Evolutionary conservation across 2,113 vertebrate species (phyloP).

Genomic region (Phalacrocorax brasilianus): DNA sequence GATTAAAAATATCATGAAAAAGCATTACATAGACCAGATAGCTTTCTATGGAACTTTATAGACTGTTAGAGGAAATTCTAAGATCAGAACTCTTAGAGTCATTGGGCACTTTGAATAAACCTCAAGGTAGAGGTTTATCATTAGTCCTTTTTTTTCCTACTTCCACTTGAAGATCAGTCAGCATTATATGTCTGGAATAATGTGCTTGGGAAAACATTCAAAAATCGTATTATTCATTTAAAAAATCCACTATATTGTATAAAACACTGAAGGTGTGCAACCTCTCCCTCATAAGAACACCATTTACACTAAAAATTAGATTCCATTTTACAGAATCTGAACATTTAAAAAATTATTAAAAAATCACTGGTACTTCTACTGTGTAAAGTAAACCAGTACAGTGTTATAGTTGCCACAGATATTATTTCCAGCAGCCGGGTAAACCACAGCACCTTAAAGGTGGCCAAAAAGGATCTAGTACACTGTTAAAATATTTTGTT

Average conservation of each 20-base stretch:
- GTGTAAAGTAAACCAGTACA: background rate
- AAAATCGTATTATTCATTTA: background rate
- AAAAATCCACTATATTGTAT: background rate
- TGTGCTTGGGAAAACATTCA: background rate
- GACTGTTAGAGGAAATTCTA: background rate
- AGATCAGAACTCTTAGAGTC: background rate
- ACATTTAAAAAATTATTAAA: background rate
- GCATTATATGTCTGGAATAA: background rate
- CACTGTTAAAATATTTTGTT: background rate
- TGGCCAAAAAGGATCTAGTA: background rate
- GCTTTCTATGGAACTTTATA: background rate
- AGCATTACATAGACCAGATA: background rate
- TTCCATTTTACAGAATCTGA: background rate
- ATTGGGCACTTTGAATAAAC: background rate
- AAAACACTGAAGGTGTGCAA: background rate
- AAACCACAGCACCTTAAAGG: background rate
- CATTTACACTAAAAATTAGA: background rate
- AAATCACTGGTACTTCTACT: background rate
- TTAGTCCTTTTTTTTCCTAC: background rate
- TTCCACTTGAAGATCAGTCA: background rate
- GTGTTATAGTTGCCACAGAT: background rate
- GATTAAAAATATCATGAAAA: background rate
- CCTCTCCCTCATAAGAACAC: background rate
- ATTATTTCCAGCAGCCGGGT: background rate
- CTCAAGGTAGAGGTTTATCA: background rate